Base-by-base conservation (phyloP, 1,140 invertebrate genomes). In the Heliconius eleuchia region DNA sequence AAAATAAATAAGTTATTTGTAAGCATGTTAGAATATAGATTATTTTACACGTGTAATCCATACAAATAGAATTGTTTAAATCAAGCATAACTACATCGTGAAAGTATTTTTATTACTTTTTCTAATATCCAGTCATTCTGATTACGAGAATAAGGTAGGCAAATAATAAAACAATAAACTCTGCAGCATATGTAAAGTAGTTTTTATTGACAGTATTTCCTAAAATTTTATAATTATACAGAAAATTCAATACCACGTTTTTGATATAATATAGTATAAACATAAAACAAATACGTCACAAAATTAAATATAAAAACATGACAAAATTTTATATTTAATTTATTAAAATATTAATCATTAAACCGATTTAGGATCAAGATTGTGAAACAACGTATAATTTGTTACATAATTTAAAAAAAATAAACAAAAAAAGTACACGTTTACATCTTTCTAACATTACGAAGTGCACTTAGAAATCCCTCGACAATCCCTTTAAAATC, bases 1-100 rank as follows among this genome's bases (percentile, higher is more conserved):
- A 71, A 70, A 66, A 39, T 70, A 79, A 79, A 79, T 42, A 23
- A 74, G 72, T 66, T 71, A 71, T 79, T 74, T 79, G 71, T 70
- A 74, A 50, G 30, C 77, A 50, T 23, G 30, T 23, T 71, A 57
- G 55, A 23, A 66, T 13, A 27, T 66, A 27, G 23, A 30, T 66
- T 66, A 27, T 66, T 30, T 66, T 66, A 27, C 30, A 66, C 19
- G 11, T 23, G 8, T 74, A 76, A 8, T 37, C 18, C 60, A 9
- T n/a, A 23, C 30, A 2, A 27, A 30, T 70, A n/a, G 8, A 23
- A 66, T 27, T 76, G 60, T 70, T 30, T 70, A 60, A 23, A 34
- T 60, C 52, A 34, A 39, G 55, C n/a, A 19, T 66, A 39, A 7
- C 16, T 74, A 60, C 55, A 60, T 39, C 55, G 74, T 75, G 74